Base-by-base conservation (phyloP, 2,113 vertebrate genomes). In the Turdus rufiventris region DNA sequence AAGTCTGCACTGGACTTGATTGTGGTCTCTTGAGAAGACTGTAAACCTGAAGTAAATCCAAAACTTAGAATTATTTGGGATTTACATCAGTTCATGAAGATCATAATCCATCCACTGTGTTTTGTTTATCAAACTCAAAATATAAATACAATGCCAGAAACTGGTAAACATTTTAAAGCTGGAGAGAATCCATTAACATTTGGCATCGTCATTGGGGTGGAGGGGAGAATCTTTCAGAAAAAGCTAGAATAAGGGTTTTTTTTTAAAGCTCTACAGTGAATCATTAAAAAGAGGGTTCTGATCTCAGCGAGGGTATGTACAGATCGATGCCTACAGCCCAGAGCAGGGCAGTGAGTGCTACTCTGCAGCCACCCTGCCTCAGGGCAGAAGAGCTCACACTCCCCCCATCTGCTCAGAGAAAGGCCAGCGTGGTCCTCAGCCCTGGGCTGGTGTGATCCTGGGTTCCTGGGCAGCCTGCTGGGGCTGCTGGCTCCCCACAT, bases 251-350 rank as follows among this genome's bases (percentile, higher is more conserved):
- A 48, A 66, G 23, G 33, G n/a, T n/a, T 31, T 65, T 58, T 67
- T 50, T 79, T 23, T 13, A 24, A 8, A 85, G n/a, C 65, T 53
- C 2, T 2, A 21, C 31, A 36, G 24, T 54, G 61, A 75, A 65
- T 79, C 2, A 5, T 25, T 24, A 36, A 4, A 6, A 56, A 10
- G 23, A 26, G 13, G 33, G 7, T 47, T 73, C 15, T 77, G 67
- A 8, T n/a, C n/a, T 54, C 1, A 1, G 21, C 0, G 3, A 2
- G 51, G 79, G 34, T 2, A 0, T 1, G 8, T 2, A 3, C 13
- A 8, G 83, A 12, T 0, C 0, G 42, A 2, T 5, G 17, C 11
- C 28, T 4, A 16, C 9, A 48, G 65, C 8, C 2, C 7, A 7
- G 78, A 34, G 91, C 54, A 14, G 83, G 65, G 60, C 0, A 4